Evolutionary conservation across 2,797 vertebrate genomes (phyloP), one percentile per base, ranked within the genome.

Genomic region (Crocidura indochinensis): DNA sequence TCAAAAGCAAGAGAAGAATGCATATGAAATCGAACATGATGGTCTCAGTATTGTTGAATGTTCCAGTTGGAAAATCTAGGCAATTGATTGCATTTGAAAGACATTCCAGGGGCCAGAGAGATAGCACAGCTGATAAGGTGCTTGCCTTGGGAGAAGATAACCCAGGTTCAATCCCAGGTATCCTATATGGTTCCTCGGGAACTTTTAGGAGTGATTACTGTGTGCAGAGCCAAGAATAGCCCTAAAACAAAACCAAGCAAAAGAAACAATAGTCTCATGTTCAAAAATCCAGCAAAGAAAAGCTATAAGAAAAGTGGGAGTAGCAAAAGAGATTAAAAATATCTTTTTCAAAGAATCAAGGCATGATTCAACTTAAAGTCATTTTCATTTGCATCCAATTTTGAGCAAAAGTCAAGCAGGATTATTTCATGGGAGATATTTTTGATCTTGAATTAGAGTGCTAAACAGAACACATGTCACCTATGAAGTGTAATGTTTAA

Each of bases 311-410:
- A 26, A 51, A 6, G 6, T 1, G 38, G 19, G 15, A 49, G 7
- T 26, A 11, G 11, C 10, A 12, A 15, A 44, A 4, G 9, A 84
- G 15, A n/a, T 60, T 38, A 38, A 38, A 38, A 53, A 56, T 27
- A 10, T 0, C 46, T 53, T 31, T 81, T 88, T 69, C 74, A 82
- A 38, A 78, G 94, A 91, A 76, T 60, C 17, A 27, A 88, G 73
- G 76, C 72, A 75, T n/a, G n/a, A n/a, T 69, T 71, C 44, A 85
- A 84, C 31, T 8, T 31, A 93, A 90, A 73, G 14, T 71, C 3
- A 19, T 81, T 89, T 88, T 68, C 1, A 90, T 31, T 60, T 15
- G 27, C n/a, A 81, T n/a, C 67, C n/a, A 85, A 56, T 85, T 87
- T 51, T 47, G 10, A 53, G 15, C 4, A 8, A 73, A 38, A 38